Conservation (phyloP, 2,888 invertebrate species). For the Leptogaster cylindrica region DNA sequence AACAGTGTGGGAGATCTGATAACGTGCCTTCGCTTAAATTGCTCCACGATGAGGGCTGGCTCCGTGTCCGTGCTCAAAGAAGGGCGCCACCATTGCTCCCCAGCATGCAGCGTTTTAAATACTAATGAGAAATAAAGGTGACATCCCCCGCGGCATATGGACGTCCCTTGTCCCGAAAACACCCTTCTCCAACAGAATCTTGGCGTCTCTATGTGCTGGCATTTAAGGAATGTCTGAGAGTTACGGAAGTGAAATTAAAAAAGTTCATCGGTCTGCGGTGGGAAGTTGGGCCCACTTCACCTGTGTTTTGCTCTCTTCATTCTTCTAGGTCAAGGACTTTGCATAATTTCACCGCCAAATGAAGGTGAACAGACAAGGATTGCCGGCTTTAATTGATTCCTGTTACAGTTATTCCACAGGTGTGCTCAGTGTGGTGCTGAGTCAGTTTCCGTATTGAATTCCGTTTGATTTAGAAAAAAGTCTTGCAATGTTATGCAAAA, state of each 20-base stretch:
- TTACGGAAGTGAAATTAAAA: constrained; percentile 42
- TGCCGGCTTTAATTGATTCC: constrained; percentile 30
- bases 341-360: constrained; percentile 29
- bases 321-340: constrained; percentile 41
- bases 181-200: not conserved
- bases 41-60: constrained; percentile 8
- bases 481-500: no score
- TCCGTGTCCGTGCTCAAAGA: constrained; percentile 1
- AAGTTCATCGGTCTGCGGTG: constrained; percentile 28
- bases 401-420: no score
- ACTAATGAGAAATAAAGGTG: constrained; percentile 45
- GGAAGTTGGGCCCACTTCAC: constrained; percentile 11
- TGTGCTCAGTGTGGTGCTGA: no score
- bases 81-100: constrained; percentile 1
- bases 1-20: constrained; percentile 42
- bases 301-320: constrained; percentile 32
- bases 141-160: constrained; percentile 10
- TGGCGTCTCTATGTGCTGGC: constrained; percentile 23
- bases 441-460: no score
- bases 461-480: no score
- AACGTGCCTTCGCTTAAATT: constrained; percentile 36
- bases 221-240: constrained; percentile 41
- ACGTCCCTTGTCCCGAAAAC: constrained; percentile 7
- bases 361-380: constrained; percentile 11
- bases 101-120: constrained; percentile 44